phyloP scores from a whole-genome alignment of 2,113 vertebrate genomes.

The Pluvianellus socialis region DNA sequence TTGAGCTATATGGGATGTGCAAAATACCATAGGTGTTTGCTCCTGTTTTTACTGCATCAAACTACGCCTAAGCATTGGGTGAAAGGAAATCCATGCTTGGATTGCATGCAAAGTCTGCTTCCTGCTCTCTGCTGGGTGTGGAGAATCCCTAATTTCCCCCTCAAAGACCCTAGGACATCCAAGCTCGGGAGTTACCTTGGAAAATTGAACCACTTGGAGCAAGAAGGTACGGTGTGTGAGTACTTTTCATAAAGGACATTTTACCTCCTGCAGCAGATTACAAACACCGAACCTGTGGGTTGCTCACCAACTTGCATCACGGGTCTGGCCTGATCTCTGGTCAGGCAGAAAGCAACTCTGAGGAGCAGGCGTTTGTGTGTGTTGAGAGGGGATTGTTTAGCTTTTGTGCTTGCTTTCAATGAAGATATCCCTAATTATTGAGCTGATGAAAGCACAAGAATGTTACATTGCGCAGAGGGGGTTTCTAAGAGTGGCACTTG shows the following conservation, averaged over 20 bases:
- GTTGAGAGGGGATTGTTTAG: neutral
- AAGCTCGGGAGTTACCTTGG: neutral
- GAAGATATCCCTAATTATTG: neutral
- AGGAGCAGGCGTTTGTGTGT: neutral
- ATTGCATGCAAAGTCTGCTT: neutral
- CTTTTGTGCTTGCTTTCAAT: neutral
- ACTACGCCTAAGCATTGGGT: neutral
- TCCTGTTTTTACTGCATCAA: neutral
- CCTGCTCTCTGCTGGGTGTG: no score
- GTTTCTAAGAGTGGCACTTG: neutral
- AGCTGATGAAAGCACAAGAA: neutral
- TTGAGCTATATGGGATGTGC: neutral
- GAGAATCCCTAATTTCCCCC: neutral
- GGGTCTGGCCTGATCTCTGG: neutral
- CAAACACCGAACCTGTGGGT: neutral
- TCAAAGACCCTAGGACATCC: neutral
- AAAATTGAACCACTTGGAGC: neutral
- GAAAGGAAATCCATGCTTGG: neutral
- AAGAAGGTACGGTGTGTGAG: neutral
- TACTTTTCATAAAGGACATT: accelerated
- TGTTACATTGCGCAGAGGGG: neutral
- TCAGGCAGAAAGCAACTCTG: neutral
- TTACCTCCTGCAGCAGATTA: neutral
- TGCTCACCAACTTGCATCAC: neutral
- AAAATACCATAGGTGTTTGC: neutral